Percentiles rank a stretch among this genome's conserved stretches.
phyloP scores from a whole-genome alignment of 2,797 vertebrate species.

The Kryptopterus vitreolus region DNA sequence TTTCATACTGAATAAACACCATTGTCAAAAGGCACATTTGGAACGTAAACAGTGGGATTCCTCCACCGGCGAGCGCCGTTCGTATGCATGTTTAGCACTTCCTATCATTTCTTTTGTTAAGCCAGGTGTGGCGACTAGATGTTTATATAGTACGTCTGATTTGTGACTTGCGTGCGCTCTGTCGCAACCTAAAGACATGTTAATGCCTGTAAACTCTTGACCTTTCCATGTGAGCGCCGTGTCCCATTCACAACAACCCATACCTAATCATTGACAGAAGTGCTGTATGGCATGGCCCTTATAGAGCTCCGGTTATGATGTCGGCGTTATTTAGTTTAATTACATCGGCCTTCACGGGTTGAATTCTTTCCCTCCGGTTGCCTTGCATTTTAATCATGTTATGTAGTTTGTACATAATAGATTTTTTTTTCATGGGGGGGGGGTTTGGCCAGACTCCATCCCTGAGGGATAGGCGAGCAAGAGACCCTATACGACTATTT shows the following conservation, averaged over 20 bases:
- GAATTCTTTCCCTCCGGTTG: background rate
- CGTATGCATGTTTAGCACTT: slow-evolving; percentile 33
- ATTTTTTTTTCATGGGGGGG: no score
- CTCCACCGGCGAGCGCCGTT: slow-evolving; percentile 51
- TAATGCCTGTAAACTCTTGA: background rate
- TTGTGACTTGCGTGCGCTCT: background rate
- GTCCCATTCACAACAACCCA: background rate
- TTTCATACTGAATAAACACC: slow-evolving; percentile 49
- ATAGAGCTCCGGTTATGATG: background rate
- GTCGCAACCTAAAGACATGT: background rate
- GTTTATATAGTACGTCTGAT: slow-evolving; percentile 8
- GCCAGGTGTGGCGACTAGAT: slow-evolving; percentile 4
- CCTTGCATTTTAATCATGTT: background rate
- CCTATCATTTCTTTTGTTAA: slow-evolving; percentile 37
- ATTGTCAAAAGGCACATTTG: slow-evolving; percentile 55
- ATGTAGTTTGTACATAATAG: background rate
- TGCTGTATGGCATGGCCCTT: background rate
- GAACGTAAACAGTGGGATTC: slow-evolving; percentile 65
- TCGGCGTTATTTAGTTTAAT: background rate
- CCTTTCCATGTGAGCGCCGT: background rate
- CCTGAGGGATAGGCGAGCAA: no score
- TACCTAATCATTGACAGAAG: background rate
- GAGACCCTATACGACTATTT: no score
- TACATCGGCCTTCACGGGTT: background rate
- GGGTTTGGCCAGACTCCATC: no score